phyloP scores from a whole-genome alignment of 2,797 vertebrate species.

The Eleutherodactylus coqui region DNA sequence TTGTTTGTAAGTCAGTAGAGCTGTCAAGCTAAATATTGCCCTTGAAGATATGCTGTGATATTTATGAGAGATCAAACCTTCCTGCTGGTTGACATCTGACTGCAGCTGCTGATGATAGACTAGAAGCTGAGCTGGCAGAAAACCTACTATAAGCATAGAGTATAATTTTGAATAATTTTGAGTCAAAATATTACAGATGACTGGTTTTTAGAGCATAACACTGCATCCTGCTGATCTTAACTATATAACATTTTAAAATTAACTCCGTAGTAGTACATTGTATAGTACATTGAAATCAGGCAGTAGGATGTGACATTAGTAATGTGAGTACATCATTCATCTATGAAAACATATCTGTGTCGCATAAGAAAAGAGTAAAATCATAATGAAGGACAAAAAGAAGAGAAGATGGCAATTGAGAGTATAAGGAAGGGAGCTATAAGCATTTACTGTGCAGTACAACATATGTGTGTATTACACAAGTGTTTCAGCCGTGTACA shows the following conservation, averaged over 20 bases:
- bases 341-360: no score
- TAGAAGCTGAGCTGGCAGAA: neutral
- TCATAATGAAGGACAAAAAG: neutral
- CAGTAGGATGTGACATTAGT: neutral
- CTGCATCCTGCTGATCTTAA: neutral
- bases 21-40: slow-evolving; percentile 1
- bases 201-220: neutral
- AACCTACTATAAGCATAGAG: neutral
- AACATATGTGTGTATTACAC: neutral
- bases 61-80: neutral
- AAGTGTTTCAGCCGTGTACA: neutral
- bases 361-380: neutral
- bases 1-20: neutral
- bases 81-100: neutral
- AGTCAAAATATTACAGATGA: neutral
- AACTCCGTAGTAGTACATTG: no score
- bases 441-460: no score
- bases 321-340: neutral
- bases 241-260: neutral
- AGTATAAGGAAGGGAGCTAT: neutral
- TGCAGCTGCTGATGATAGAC: neutral
- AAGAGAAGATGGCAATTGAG: neutral
- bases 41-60: slow-evolving; percentile 16
- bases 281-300: neutral
- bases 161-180: neutral